These are phyloP conservation scores for Microtus montanus DNA, from an alignment of 2,113 vertebrate genomes.

Conservation along the genomic window DNA sequence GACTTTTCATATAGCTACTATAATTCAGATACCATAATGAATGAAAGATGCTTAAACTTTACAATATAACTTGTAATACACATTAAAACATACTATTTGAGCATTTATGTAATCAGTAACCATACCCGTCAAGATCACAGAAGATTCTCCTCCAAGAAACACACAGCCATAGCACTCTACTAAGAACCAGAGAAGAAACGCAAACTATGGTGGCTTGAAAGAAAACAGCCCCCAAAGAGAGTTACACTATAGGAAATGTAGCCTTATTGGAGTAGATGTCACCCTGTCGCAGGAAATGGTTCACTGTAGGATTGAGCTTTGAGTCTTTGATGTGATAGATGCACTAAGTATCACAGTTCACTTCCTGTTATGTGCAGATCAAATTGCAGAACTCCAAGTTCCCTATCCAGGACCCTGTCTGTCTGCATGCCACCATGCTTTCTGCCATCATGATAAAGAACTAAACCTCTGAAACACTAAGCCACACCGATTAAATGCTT, in stretches of 20 bases:
- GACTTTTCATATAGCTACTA: not conserved
- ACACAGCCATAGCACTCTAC: not conserved
- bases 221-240: not conserved
- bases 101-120: not conserved
- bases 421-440: not conserved
- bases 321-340: not conserved
- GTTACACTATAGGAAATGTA: not conserved
- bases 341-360: not conserved
- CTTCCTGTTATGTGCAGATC: not conserved
- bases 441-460: not conserved
- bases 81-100: not conserved
- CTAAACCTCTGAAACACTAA: not conserved
- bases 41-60: not conserved
- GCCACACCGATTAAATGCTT: not conserved
- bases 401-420: not conserved
- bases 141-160: not conserved
- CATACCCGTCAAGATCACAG: no score
- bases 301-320: not conserved
- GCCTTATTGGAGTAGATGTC: not conserved
- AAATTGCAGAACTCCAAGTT: not conserved
- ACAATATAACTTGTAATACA: not conserved
- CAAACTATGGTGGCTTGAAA: not conserved
- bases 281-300: not conserved
- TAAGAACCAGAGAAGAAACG: not conserved
- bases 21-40: not conserved